phyloP scores from a whole-genome alignment of 2,797 vertebrate genomes.

The Distichodus sexfasciatus region DNA sequence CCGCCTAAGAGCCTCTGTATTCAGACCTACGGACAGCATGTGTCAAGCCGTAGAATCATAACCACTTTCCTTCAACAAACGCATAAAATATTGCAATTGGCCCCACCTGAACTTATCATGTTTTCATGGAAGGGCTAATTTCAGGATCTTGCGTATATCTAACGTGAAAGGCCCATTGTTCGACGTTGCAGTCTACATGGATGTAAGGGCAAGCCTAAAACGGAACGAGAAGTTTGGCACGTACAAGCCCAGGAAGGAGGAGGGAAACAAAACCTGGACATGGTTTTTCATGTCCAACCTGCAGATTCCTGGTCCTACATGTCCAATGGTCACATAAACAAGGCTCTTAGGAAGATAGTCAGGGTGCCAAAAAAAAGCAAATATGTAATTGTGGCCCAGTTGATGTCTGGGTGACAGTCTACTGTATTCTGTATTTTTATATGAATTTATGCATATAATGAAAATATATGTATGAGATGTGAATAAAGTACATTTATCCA shows the following conservation, averaged over 20 bases:
- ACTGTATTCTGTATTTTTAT: slow-evolving; percentile 83
- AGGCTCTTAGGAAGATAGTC: slow-evolving; percentile 69
- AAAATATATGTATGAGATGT: slow-evolving; percentile 76
- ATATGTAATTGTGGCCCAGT: slow-evolving; percentile 70
- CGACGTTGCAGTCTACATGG: neutral
- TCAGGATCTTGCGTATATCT: neutral
- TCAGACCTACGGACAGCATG: slow-evolving; percentile 37
- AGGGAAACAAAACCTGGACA: slow-evolving; percentile 8
- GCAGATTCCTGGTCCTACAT: slow-evolving; percentile 38
- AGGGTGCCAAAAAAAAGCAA: slow-evolving; percentile 78
- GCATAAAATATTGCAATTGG: neutral
- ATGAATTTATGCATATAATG: slow-evolving; percentile 76
- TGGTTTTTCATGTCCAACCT: slow-evolving; percentile 11
- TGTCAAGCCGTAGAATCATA: slow-evolving; percentile 8
- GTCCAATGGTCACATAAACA: slow-evolving; percentile 48
- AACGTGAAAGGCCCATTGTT: neutral
- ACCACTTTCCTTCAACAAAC: slow-evolving; percentile 27
- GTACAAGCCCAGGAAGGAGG: slow-evolving; percentile 18
- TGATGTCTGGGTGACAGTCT: slow-evolving; percentile 72
- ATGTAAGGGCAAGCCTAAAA: neutral
- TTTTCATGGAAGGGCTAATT: neutral
- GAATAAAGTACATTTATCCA: slow-evolving; percentile 78
- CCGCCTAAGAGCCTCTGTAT: slow-evolving; percentile 56
- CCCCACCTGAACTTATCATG: neutral
- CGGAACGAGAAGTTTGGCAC: neutral